Base-by-base conservation (phyloP, 2,113 vertebrate species). In the Nyctereutes procyonoides region DNA sequence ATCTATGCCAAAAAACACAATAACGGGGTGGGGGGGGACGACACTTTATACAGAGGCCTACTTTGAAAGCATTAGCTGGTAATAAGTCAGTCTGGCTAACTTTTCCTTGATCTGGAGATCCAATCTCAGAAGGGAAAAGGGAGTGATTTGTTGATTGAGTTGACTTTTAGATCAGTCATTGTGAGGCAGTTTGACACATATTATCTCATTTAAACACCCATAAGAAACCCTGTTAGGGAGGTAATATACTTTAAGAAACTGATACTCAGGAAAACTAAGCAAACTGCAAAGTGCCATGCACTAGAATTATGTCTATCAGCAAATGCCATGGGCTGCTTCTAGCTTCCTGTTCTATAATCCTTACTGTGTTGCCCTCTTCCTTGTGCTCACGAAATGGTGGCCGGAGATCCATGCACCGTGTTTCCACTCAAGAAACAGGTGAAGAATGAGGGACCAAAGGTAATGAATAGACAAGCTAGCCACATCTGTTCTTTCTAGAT, bases 31-130 rank as follows among this genome's bases (percentile, higher is more conserved):
- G n/a, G n/a, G n/a, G n/a, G n/a, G n/a, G n/a, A n/a, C n/a, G n/a
- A n/a, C n/a, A 53, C 56, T 90, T 74, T 48, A 83, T 51, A 89
- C 82, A 79, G 67, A 97, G 89, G 28, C 62, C 51, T 65, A 22
- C 56, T 90, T 88, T 84, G 86, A 95, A 94, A 93, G 28, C 92
- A 65, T 80, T 73, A 87, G 67, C 28, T 15, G 81, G 48, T 62
- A 93, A 71, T 67, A 74, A 73, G 56, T 30, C 63, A 43, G 13
- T 79, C 51, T 80, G 85, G 26, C 67, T 86, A 48, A 67, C 90
- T 80, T 96, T 55, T 77, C 67, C 65, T 63, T 71, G 22, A 87
- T 63, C 26, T 86, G 67, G 87, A 93, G 77, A 69, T 93, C n/a
- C 65, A 7, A 65, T 79, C 92, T 79, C 92, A 14, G 56, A 96